Evolutionary conservation across 1,140 invertebrate genomes (phyloP).

Genomic region (Spodoptera litura): DNA sequence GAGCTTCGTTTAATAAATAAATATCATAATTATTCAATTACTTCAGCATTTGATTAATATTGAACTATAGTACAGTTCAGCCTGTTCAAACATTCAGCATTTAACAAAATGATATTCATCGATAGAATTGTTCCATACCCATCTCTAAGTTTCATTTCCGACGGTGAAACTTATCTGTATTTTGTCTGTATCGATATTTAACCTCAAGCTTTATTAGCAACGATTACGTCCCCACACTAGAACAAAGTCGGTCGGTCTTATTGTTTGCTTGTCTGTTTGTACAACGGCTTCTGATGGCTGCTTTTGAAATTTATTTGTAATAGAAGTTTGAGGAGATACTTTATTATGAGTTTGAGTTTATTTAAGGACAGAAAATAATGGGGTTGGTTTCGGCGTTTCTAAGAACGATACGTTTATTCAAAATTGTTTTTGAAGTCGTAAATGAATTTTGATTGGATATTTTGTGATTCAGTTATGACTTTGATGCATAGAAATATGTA

Average conservation of each 20-base stretch:
- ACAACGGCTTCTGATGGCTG: constrained; percentile 20
- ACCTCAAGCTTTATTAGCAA: constrained; percentile 42
- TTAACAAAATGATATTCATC: not conserved
- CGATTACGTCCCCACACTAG: constrained; percentile 34
- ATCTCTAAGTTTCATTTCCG: constrained; percentile 12
- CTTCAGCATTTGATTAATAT: no score
- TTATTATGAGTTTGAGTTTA: constrained; percentile 16
- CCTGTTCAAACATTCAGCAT: not conserved
- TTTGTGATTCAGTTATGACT: no score
- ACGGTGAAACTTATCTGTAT: constrained; percentile 31
- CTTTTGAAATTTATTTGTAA: constrained; percentile 41
- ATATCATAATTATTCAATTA: no score
- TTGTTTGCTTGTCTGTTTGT: constrained; percentile 30
- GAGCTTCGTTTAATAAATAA: no score
- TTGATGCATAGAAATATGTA: no score
- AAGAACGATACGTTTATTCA: not conserved
- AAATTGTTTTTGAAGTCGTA: not conserved
- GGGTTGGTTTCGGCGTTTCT: not conserved
- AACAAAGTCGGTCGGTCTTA: constrained; percentile 22
- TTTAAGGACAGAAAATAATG: constrained; percentile 18
- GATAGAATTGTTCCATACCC: not conserved
- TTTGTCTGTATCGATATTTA: constrained; percentile 48
- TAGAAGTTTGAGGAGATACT: constrained; percentile 34
- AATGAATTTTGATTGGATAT: no score
- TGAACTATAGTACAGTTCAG: no score